A percentile compares a stretch with the other conserved stretches of the same genome.
phyloP scores from a whole-genome alignment of 2,888 invertebrate species.

The Erebia epiphron region DNA sequence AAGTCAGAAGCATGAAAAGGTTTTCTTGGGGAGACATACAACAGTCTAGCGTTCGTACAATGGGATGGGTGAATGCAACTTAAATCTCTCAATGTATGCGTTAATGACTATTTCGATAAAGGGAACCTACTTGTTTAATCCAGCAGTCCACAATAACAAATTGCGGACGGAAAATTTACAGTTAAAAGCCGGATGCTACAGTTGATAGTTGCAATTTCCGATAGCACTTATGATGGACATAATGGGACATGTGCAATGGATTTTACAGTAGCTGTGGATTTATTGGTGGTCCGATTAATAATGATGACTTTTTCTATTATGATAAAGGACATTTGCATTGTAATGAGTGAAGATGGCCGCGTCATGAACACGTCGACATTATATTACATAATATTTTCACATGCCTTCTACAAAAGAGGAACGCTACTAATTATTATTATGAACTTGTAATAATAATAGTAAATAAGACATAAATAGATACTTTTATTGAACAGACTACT shows the following conservation, averaged over 20 bases:
- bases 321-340: conserved; percentile 24
- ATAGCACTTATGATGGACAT: conserved; percentile 64
- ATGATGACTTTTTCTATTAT: conserved; percentile 29
- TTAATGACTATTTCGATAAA: conserved; percentile 18
- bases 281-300: conserved; percentile 45
- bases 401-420: no score
- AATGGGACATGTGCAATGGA: conserved; percentile 59
- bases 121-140: conserved; percentile 31
- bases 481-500: no score
- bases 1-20: background rate
- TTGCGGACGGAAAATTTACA: conserved; percentile 80
- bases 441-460: no score
- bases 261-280: conserved; percentile 56
- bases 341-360: background rate
- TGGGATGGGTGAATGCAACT: background rate
- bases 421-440: no score
- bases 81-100: background rate
- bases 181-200: conserved; percentile 78
- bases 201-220: conserved; percentile 78
- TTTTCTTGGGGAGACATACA: background rate
- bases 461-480: no score
- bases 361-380: background rate
- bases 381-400: no score
- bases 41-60: background rate
- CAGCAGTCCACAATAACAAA: conserved; percentile 62